phyloP scores from a whole-genome alignment of 2,888 invertebrate species.

The Drosophila mimetica region DNA sequence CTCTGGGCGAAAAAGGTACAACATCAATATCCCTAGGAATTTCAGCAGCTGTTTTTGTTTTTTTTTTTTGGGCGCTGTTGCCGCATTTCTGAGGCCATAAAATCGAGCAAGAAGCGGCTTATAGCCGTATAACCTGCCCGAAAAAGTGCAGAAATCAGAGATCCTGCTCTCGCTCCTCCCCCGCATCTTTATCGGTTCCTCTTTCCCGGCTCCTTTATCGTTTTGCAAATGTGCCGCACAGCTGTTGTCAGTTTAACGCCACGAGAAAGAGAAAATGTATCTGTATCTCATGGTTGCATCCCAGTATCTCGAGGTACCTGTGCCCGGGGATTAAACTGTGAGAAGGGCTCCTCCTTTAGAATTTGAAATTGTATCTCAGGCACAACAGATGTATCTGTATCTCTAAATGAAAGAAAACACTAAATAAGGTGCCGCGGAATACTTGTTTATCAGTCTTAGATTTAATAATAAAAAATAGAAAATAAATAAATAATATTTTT shows the following conservation, averaged over 20 bases:
- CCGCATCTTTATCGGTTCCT: background rate
- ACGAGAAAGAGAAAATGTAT: slow-evolving; percentile 46
- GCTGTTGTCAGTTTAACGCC: slow-evolving; percentile 64
- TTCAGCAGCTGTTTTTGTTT: slow-evolving; percentile 20
- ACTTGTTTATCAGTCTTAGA: background rate
- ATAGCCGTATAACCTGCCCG: slow-evolving; percentile 17
- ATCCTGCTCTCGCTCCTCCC: slow-evolving; percentile 9
- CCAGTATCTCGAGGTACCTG: slow-evolving; percentile 55
- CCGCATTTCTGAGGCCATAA: slow-evolving; percentile 28
- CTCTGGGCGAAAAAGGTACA: slow-evolving; percentile 1
- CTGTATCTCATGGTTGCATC: slow-evolving; percentile 63
- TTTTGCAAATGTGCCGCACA: slow-evolving; percentile 62
- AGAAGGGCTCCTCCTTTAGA: slow-evolving; percentile 6
- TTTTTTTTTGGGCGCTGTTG: slow-evolving; percentile 19
- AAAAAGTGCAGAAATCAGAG: slow-evolving; percentile 27
- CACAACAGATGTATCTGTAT: slow-evolving; percentile 6
- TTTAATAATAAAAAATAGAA: no score
- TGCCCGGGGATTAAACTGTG: slow-evolving; percentile 39
- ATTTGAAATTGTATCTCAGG: slow-evolving; percentile 16
- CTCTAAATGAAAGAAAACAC: background rate
- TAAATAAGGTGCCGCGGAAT: background rate
- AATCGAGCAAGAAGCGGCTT: background rate
- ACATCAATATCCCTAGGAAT: slow-evolving; percentile 10
- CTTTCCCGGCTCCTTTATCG: slow-evolving; percentile 1
- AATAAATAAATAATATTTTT: no score